phyloP scores from a whole-genome alignment of 1,140 invertebrate genomes.

The Cotesia typhae region DNA sequence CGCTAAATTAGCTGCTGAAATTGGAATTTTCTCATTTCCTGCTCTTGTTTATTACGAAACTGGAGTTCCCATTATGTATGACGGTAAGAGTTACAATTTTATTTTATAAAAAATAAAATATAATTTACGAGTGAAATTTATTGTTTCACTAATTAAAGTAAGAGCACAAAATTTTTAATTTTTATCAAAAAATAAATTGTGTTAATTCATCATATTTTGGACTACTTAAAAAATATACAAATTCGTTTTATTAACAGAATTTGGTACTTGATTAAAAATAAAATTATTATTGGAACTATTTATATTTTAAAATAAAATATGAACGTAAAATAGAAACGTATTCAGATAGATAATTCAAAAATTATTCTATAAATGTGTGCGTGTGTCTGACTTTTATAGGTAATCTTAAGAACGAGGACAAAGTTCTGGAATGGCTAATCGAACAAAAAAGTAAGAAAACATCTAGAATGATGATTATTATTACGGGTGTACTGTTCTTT shows the following conservation, averaged over 20 bases:
- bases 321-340: background rate
- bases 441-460: constrained; percentile 90
- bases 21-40: constrained; percentile 90
- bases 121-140: background rate
- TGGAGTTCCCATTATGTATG: constrained; percentile 92
- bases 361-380: constrained; percentile 48
- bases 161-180: too few species aligned
- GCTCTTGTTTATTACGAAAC: constrained; percentile 92
- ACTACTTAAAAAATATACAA: too few species aligned
- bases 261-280: too few species aligned
- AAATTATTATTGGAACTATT: too few species aligned
- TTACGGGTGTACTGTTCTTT: constrained; percentile 67
- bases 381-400: constrained; percentile 76
- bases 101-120: constrained; percentile 1
- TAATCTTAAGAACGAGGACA: constrained; percentile 94
- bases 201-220: too few species aligned
- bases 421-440: constrained; percentile 94
- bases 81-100: constrained; percentile 75
- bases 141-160: too few species aligned
- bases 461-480: constrained; percentile 67
- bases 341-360: constrained; percentile 21
- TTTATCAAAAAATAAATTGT: too few species aligned
- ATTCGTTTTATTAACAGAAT: too few species aligned
- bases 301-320: constrained; percentile 10
- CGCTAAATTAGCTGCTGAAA: constrained; percentile 86